These are phyloP conservation scores for Beroe forskalii DNA, from an alignment of 37 sponge, comb jelly and placozoan genomes.

Conservation along the genomic window DNA sequence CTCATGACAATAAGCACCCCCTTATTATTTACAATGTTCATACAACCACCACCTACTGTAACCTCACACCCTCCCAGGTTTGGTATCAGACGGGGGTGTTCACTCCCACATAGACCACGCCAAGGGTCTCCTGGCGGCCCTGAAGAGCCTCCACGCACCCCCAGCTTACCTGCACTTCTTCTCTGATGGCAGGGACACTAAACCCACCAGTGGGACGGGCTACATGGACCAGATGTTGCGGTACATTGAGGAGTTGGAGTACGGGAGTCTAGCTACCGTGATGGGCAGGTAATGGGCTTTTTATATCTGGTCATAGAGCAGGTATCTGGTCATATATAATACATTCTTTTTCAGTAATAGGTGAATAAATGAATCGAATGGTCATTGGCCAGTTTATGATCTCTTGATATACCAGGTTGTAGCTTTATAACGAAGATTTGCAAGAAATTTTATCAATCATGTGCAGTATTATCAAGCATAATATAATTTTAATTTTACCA, in stretches of 20 bases:
- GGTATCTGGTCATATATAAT: too few species aligned
- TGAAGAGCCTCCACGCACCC: slow-evolving; percentile 76
- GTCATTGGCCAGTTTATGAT: too few species aligned
- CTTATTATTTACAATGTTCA: too few species aligned
- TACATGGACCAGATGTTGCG: slow-evolving; percentile 73
- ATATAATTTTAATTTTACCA: too few species aligned
- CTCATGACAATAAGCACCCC: too few species aligned
- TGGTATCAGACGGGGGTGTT: slow-evolving; percentile 88
- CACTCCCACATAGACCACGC: slow-evolving; percentile 92
- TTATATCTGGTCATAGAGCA: not conserved
- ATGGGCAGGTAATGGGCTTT: slow-evolving; percentile 71
- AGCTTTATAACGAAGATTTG: too few species aligned
- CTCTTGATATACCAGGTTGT: too few species aligned
- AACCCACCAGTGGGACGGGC: slow-evolving; percentile 84
- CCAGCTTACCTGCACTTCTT: slow-evolving; percentile 90
- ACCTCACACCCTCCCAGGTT: not conserved
- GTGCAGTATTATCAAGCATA: too few species aligned
- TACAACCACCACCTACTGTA: too few species aligned
- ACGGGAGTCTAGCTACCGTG: slow-evolving; percentile 86
- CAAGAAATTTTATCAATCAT: too few species aligned
- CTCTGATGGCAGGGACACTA: slow-evolving; percentile 94
- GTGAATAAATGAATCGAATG: too few species aligned
- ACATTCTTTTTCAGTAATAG: too few species aligned
- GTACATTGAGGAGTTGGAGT: slow-evolving; percentile 68
- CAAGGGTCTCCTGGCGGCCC: slow-evolving; percentile 77